These are phyloP conservation scores for Escarpia spicata DNA, from an alignment of 2,888 invertebrate species.

Conservation along the genomic window DNA sequence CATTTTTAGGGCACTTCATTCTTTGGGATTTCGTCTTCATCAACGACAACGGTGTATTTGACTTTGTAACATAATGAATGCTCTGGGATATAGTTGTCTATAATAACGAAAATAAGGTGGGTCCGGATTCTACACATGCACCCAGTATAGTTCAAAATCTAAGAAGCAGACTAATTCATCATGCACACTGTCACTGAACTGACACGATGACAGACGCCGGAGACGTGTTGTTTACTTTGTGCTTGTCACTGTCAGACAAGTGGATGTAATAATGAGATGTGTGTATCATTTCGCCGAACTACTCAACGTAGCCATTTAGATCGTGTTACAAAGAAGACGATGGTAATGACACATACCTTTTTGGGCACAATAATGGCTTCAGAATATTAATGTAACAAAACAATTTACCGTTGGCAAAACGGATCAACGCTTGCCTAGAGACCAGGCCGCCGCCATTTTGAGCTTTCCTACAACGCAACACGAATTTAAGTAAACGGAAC, in stretches of 20 bases:
- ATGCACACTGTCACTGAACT: too few species aligned
- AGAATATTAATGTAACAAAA: neutral
- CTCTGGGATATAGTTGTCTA: too few species aligned
- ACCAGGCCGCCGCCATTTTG: constrained; percentile 11
- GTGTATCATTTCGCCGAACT: neutral
- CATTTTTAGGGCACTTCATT: too few species aligned
- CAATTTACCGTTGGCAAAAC: constrained; percentile 16
- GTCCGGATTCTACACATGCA: too few species aligned
- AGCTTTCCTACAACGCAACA: neutral
- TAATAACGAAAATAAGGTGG: too few species aligned
- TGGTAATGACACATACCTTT: neutral
- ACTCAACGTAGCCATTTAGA: neutral
- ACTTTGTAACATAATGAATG: too few species aligned
- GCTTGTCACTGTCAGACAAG: neutral
- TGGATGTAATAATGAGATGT: neutral
- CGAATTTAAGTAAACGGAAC: neutral
- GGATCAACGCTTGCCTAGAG: neutral
- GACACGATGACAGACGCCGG: too few species aligned
- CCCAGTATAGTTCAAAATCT: too few species aligned
- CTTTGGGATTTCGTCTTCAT: too few species aligned
- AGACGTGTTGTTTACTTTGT: neutral
- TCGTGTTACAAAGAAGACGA: neutral
- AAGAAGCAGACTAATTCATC: too few species aligned
- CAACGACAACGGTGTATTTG: too few species aligned
- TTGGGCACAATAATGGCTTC: neutral